These are phyloP conservation scores for Paramuricea clavata DNA, from an alignment of 92 coral and sea anemone genomes.

Conservation along the genomic window DNA sequence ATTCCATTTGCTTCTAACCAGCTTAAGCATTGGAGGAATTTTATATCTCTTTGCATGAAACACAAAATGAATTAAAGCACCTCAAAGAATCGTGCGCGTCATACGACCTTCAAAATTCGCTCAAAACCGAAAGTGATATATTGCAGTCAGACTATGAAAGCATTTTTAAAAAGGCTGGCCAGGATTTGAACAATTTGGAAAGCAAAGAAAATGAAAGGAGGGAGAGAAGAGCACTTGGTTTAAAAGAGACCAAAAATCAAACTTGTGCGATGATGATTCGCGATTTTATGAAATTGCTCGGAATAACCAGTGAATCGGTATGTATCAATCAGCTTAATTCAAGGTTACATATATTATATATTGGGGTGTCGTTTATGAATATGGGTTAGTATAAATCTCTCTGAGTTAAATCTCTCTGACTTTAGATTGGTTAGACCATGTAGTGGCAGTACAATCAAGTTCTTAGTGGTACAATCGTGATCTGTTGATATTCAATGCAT, in stretches of 20 bases:
- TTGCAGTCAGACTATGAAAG: neutral
- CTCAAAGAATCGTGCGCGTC: neutral
- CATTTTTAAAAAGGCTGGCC: neutral
- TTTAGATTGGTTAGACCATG: neutral
- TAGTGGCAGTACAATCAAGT: neutral
- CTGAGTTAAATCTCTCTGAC: no score
- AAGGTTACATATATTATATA: no score
- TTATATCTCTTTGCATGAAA: neutral
- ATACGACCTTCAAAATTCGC: neutral
- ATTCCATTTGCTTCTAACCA: slow-evolving; percentile 11
- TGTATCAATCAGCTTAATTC: no score
- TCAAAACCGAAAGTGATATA: neutral
- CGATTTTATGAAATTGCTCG: slow-evolving; percentile 1
- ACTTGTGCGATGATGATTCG: neutral
- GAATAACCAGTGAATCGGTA: neutral
- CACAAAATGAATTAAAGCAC: slow-evolving; percentile 2
- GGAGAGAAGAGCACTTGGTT: neutral
- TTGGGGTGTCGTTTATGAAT: no score
- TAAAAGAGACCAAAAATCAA: neutral
- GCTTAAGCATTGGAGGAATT: neutral
- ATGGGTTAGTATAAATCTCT: no score
- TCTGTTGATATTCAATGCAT: no score
- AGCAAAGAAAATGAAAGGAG: neutral
- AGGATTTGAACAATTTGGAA: neutral
- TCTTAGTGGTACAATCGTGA: neutral